Conservation (phyloP, 2,888 invertebrate species). For the Brenthis daphne region DNA sequence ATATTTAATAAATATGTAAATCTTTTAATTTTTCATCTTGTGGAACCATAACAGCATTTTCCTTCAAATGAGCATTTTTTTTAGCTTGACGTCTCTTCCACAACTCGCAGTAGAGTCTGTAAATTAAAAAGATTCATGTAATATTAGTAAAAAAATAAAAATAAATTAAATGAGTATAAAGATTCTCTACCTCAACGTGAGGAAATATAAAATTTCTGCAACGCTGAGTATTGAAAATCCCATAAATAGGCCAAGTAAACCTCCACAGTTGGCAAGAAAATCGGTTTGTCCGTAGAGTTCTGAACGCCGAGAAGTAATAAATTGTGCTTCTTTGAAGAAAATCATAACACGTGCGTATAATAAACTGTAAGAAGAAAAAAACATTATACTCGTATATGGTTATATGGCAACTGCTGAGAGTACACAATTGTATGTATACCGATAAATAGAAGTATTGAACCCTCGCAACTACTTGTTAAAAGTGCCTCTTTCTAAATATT, state of each 20-base stretch:
- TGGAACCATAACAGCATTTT: constrained; percentile 24
- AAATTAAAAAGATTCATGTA: constrained; percentile 20
- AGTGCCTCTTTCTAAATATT: too few species aligned
- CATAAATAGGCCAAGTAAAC: constrained; percentile 84
- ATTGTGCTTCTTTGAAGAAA: constrained; percentile 88
- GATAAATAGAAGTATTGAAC: too few species aligned
- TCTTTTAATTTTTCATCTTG: constrained; percentile 31
- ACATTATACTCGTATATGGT: too few species aligned
- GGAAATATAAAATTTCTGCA: constrained; percentile 83
- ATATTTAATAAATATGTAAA: constrained; percentile 33
- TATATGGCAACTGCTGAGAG: too few species aligned
- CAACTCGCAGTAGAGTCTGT: constrained; percentile 55
- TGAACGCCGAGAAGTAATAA: constrained; percentile 85
- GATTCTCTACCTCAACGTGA: constrained; percentile 71
- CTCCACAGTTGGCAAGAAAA: constrained; percentile 87
- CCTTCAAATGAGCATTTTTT: constrained; percentile 28
- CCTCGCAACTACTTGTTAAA: too few species aligned
- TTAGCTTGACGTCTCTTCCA: constrained; percentile 50
- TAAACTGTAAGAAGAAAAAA: constrained; percentile 53
- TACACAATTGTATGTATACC: too few species aligned
- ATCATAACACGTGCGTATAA: constrained; percentile 84
- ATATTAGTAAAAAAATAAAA: neutral
- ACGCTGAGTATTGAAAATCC: constrained; percentile 85
- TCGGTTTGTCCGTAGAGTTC: constrained; percentile 87
- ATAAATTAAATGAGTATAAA: neutral